Conservation (phyloP, 2,797 vertebrate species). For the Phoeniculus purpureus region DNA sequence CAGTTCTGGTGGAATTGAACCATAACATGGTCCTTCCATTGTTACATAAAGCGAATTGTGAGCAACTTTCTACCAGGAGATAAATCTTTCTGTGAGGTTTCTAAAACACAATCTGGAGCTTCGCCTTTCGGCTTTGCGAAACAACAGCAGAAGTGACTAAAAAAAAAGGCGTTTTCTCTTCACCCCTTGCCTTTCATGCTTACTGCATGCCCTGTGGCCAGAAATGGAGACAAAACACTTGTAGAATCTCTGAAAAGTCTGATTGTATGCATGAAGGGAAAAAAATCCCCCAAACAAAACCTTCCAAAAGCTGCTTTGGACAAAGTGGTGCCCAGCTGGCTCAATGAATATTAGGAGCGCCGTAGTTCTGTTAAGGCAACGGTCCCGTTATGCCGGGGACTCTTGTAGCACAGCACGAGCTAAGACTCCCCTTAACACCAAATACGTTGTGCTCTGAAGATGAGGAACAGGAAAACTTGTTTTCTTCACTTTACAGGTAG, state of each 20-base stretch:
- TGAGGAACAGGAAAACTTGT: not conserved
- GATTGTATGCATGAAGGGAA: not conserved
- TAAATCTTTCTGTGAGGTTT: not conserved
- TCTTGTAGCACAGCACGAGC: not conserved
- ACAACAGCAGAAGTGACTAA: not conserved
- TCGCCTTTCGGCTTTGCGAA: not conserved
- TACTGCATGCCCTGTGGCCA: not conserved
- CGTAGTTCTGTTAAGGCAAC: not conserved
- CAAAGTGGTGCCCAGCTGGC: not conserved
- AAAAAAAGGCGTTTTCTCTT: not conserved
- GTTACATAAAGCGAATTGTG: not conserved
- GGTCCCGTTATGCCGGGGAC: not conserved
- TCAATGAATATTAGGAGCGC: not conserved
- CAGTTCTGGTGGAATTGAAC: slow-evolving; percentile 7
- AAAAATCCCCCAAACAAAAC: not conserved
- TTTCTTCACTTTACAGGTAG: slow-evolving; percentile 26
- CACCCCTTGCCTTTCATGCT: not conserved
- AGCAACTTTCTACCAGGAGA: not conserved
- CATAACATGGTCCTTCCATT: not conserved
- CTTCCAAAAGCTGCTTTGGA: not conserved
- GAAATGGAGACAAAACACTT: not conserved
- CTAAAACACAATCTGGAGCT: not conserved
- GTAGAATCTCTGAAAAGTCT: not conserved
- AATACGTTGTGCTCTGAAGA: not conserved
- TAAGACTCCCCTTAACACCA: not conserved